Percentiles rank a stretch among this genome's conserved stretches.
Evolutionary conservation across 2,888 invertebrate genomes (phyloP).

Genomic region (Sympetrum striolatum): DNA sequence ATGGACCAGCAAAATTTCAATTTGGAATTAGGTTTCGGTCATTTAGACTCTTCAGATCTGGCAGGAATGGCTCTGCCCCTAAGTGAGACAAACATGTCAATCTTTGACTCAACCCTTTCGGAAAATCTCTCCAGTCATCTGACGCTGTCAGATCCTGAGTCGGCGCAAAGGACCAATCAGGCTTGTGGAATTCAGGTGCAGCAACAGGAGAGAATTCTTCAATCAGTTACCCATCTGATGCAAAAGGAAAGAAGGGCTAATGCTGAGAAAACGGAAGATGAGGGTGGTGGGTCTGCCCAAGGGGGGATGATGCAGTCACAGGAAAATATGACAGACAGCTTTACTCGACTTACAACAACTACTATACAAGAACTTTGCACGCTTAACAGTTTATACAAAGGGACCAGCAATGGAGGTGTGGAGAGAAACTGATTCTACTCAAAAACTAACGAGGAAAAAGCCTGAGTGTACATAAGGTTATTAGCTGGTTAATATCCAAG

Average conservation of each 20-base stretch:
- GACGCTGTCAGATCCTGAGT: slow-evolving; percentile 59
- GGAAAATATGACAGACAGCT: slow-evolving; percentile 64
- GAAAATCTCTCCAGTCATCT: slow-evolving; percentile 61
- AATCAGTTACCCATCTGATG: slow-evolving; percentile 46
- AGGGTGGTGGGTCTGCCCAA: neutral
- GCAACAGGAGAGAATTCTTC: slow-evolving; percentile 30
- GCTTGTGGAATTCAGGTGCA: slow-evolving; percentile 51
- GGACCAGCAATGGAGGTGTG: slow-evolving; percentile 25
- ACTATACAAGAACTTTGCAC: slow-evolving; percentile 58
- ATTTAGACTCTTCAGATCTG: slow-evolving; percentile 59
- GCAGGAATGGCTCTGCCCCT: slow-evolving; percentile 52
- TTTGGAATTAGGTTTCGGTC: slow-evolving; percentile 56
- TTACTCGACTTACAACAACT: slow-evolving; percentile 62
- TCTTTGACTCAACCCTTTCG: slow-evolving; percentile 57
- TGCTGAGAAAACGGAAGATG: slow-evolving; percentile 47
- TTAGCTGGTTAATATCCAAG: neutral
- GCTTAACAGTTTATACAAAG: slow-evolving; percentile 56
- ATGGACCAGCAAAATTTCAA: slow-evolving; percentile 55
- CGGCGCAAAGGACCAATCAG: slow-evolving; percentile 49
- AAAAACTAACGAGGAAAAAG: neutral
- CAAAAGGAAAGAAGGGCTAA: slow-evolving; percentile 49
- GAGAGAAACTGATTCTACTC: neutral
- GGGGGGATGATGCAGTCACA: neutral
- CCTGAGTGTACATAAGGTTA: neutral
- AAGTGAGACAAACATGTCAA: slow-evolving; percentile 50